Percentiles rank a stretch among this genome's conserved stretches.
Conservation (phyloP, 2,888 invertebrate species). For the Eupithecia dodoneata region DNA sequence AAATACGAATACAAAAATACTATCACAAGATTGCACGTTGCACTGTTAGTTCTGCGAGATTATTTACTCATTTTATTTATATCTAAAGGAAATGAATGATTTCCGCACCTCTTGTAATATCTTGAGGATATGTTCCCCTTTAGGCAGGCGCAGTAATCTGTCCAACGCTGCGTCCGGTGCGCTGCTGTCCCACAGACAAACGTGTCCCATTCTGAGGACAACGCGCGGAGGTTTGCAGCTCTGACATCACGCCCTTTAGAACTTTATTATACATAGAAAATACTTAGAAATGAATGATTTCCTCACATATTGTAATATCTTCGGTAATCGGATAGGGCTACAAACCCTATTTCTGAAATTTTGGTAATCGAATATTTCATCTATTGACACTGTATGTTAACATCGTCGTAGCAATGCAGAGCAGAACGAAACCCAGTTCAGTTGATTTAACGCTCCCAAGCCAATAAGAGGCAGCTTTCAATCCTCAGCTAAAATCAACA, state of each 20-base stretch:
- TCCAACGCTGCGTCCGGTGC: slow-evolving; percentile 39
- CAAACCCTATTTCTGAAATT: too few species aligned
- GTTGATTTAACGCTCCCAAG: background rate
- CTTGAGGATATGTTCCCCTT: slow-evolving; percentile 49
- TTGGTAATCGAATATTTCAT: background rate
- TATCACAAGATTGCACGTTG: background rate
- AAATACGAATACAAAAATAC: background rate
- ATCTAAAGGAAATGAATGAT: background rate
- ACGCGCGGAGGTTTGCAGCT: slow-evolving; percentile 26
- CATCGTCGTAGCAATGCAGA: background rate
- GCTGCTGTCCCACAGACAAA: slow-evolving; percentile 54
- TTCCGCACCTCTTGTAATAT: slow-evolving; percentile 60
- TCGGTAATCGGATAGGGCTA: too few species aligned
- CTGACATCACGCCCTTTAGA: slow-evolving; percentile 17
- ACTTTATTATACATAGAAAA: background rate
- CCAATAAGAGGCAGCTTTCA: background rate
- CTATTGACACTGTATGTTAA: background rate
- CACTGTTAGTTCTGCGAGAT: background rate
- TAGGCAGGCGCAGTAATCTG: slow-evolving; percentile 53
- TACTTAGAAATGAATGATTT: too few species aligned
- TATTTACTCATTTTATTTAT: background rate
- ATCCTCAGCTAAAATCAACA: background rate
- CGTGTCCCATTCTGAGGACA: slow-evolving; percentile 33
- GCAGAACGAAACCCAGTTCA: background rate
- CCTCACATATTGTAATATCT: too few species aligned